Percentiles rank a stretch among this genome's conserved stretches.
phyloP scores from a whole-genome alignment of 2,888 invertebrate species.

The Heliconius erato region DNA sequence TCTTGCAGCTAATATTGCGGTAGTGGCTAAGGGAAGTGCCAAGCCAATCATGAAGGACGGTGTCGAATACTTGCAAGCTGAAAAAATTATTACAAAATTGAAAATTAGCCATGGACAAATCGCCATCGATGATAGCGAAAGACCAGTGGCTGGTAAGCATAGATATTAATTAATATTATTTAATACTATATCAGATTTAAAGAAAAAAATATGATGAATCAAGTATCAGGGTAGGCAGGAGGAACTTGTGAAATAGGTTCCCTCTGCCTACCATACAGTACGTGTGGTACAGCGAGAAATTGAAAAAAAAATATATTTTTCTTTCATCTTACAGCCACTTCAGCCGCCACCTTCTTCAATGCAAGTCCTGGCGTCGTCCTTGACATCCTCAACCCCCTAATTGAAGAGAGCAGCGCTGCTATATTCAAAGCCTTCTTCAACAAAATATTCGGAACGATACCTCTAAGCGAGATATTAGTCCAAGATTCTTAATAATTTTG shows the following conservation, averaged over 20 bases:
- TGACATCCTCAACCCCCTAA: slow-evolving; percentile 89
- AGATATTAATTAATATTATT: background rate
- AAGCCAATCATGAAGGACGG: slow-evolving; percentile 87
- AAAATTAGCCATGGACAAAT: slow-evolving; percentile 87
- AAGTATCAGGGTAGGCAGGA: no score
- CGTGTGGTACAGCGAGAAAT: no score
- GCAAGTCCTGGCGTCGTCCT: slow-evolving; percentile 88
- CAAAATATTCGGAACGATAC: slow-evolving; percentile 86
- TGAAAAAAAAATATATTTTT: background rate
- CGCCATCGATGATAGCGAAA: slow-evolving; percentile 83
- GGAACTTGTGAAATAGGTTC: no score
- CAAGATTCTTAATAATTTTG: slow-evolving; percentile 58
- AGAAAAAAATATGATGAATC: background rate
- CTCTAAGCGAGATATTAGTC: slow-evolving; percentile 85
- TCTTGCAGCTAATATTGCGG: slow-evolving; percentile 85
- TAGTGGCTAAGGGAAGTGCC: slow-evolving; percentile 85
- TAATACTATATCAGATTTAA: no score
- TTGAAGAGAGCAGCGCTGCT: slow-evolving; percentile 88
- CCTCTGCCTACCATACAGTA: no score
- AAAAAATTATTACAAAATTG: slow-evolving; percentile 86
- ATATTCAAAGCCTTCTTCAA: slow-evolving; percentile 86
- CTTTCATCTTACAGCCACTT: slow-evolving; percentile 81
- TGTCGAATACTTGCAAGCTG: slow-evolving; percentile 86
- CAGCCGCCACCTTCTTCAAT: slow-evolving; percentile 90
- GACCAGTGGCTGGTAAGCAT: slow-evolving; percentile 84